Evolutionary conservation across 2,797 vertebrate species (phyloP).

Genomic region (Tauraco hartlaubi): DNA sequence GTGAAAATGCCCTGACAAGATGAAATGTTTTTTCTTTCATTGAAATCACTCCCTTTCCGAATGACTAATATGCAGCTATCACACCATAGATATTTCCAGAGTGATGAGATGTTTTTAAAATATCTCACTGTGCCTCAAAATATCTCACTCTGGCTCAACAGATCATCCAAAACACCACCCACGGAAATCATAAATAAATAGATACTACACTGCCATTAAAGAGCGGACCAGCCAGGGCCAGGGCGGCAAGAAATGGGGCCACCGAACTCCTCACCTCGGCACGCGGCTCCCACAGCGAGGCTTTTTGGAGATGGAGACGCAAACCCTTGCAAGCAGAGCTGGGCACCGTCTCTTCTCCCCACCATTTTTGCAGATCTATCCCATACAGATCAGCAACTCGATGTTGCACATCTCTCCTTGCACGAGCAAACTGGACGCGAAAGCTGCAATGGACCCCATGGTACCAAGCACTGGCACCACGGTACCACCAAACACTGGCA

Average conservation of each 20-base stretch:
- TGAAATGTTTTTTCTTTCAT: conserved; percentile 75
- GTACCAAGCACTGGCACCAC: not conserved
- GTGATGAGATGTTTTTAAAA: conserved; percentile 73
- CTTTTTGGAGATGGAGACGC: not conserved
- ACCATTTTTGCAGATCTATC: not conserved
- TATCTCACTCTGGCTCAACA: conserved; percentile 72
- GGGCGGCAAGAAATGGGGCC: not conserved
- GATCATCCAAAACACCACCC: conserved; percentile 70
- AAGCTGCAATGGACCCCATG: not conserved
- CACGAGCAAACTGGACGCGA: not conserved
- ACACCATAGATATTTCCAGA: conserved; percentile 68
- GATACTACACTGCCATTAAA: conserved; percentile 18
- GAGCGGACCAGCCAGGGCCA: conserved; percentile 23
- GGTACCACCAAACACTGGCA: not conserved
- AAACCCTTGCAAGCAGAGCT: not conserved
- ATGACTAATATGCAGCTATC: conserved; percentile 70
- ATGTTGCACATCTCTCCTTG: not conserved
- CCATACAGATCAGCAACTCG: not conserved
- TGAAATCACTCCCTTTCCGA: conserved; percentile 73
- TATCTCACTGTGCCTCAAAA: conserved; percentile 70
- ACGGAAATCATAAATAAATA: conserved; percentile 73
- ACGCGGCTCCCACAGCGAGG: not conserved
- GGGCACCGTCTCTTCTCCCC: not conserved
- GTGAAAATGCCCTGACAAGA: conserved; percentile 72
- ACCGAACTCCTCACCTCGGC: not conserved